A percentile compares a stretch with the other conserved stretches of the same genome.
These are phyloP conservation scores for Anguilla japonica DNA, from an alignment of 2,113 vertebrate genomes.

Conservation along the genomic window DNA sequence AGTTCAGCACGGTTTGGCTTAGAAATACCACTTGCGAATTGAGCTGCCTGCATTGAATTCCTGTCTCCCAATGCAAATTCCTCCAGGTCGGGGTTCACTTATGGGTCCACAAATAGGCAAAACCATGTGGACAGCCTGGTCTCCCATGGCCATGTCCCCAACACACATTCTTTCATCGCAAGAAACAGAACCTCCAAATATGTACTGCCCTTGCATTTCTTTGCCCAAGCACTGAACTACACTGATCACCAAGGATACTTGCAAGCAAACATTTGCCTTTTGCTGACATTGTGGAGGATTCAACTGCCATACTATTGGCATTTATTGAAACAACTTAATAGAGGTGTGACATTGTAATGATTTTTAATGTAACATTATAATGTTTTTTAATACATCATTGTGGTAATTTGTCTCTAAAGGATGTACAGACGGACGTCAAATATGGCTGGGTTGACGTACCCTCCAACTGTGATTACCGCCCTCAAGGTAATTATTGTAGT, in stretches of 20 bases:
- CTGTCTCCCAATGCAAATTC: background rate
- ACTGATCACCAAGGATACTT: too few species aligned
- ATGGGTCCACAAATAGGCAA: background rate
- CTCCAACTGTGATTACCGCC: conserved; percentile 82
- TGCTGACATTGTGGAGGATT: conserved; percentile 7
- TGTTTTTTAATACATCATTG: background rate
- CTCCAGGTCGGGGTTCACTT: background rate
- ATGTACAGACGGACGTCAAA: conserved; percentile 96
- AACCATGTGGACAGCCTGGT: background rate
- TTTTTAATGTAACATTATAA: too few species aligned
- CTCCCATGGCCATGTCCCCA: background rate
- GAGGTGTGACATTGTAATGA: background rate
- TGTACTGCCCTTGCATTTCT: background rate
- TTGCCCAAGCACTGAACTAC: background rate
- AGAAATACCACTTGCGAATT: background rate
- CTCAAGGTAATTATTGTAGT: conserved; percentile 79
- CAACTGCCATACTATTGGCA: background rate
- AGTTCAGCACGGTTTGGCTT: background rate
- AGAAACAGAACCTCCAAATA: background rate
- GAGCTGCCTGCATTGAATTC: background rate
- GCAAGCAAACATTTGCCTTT: too few species aligned
- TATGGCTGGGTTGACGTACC: conserved; percentile 91
- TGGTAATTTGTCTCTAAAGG: conserved; percentile 63
- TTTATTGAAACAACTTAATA: background rate
- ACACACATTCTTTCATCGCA: background rate